Conservation (phyloP, 2,797 vertebrate species). For the Knipowitschia caucasica region DNA sequence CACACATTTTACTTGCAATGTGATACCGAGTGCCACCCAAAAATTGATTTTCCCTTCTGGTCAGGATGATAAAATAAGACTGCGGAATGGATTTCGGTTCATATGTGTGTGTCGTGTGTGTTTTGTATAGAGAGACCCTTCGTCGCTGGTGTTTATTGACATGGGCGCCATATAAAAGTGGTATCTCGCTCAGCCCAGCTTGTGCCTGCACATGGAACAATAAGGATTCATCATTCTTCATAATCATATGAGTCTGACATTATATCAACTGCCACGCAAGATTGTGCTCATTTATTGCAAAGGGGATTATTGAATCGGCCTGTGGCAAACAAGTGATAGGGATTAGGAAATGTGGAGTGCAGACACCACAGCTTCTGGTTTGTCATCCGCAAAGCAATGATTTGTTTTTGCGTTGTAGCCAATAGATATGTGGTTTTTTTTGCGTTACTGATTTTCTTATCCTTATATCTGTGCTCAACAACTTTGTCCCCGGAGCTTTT, state of each 20-base stretch:
- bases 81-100: conserved; percentile 63
- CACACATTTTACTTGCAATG: conserved; percentile 42
- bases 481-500: conserved; percentile 50
- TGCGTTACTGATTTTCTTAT: conserved; percentile 33
- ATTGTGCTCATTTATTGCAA: conserved; percentile 70
- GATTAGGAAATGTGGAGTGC: conserved; percentile 49
- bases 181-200: conserved; percentile 68
- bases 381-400: conserved; percentile 29
- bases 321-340: conserved; percentile 63
- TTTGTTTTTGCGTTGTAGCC: conserved; percentile 22
- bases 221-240: conserved; percentile 76
- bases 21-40: conserved; percentile 41
- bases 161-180: conserved; percentile 59
- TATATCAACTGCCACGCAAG: conserved; percentile 68
- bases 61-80: conserved; percentile 60
- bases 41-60: conserved; percentile 62
- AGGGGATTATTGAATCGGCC: conserved; percentile 68
- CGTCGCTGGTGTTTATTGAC: conserved; percentile 58
- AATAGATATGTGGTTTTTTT: conserved; percentile 19
- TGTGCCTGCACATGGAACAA: conserved; percentile 75
- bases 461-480: conserved; percentile 22
- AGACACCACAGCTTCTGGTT: conserved; percentile 46
- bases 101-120: conserved; percentile 43
- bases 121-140: conserved; percentile 53
- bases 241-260: conserved; percentile 67